A percentile compares a stretch with the other conserved stretches of the same genome.
phyloP scores from a whole-genome alignment of 64 coral and sea anemone species.

The Montipora capricornis region DNA sequence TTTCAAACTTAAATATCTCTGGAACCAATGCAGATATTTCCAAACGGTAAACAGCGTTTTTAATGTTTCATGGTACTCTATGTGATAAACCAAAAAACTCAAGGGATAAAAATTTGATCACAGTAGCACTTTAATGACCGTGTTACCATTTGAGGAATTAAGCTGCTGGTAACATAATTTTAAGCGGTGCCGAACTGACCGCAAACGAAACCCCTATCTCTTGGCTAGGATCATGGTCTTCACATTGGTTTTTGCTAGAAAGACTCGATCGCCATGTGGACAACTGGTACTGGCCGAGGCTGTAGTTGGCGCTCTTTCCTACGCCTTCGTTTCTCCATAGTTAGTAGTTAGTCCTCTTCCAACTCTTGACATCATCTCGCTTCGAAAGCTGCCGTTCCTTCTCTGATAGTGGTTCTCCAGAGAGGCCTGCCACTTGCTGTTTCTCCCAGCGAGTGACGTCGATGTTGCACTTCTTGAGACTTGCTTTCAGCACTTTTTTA shows the following conservation, averaged over 20 bases:
- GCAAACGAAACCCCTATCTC: no score
- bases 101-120: no score
- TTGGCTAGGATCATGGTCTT: no score
- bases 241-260: background rate
- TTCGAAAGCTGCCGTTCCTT: conserved; percentile 32
- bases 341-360: background rate
- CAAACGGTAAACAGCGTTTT: no score
- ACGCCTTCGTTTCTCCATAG: background rate
- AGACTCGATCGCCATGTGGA: conserved; percentile 14
- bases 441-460: conserved; percentile 2
- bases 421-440: conserved; percentile 27
- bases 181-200: no score
- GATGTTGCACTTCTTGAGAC: conserved; percentile 48
- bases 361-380: background rate
- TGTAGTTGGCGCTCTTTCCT: background rate
- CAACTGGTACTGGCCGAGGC: background rate
- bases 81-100: no score
- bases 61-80: no score
- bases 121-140: no score
- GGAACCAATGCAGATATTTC: no score
- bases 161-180: no score
- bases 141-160: no score
- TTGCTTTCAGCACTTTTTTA: conserved; percentile 29
- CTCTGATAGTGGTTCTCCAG: conserved; percentile 20
- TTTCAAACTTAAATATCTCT: no score